These are phyloP conservation scores for Drosophila rhopaloa DNA, from an alignment of 1,140 invertebrate species.

Conservation along the genomic window DNA sequence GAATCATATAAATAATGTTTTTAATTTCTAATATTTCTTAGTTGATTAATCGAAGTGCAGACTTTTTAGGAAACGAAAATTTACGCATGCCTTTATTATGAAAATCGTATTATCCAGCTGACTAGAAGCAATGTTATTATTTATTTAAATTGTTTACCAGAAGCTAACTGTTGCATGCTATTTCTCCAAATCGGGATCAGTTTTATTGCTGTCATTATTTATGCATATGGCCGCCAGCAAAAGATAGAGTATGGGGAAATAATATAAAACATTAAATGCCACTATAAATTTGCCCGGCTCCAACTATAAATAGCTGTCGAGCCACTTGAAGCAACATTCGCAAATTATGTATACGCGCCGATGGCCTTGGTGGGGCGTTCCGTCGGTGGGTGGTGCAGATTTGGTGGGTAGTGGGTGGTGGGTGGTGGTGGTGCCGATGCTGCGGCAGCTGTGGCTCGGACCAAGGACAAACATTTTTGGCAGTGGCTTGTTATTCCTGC, in stretches of 20 bases:
- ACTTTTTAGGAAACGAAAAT: no score
- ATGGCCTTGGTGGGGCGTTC: constrained; percentile 10
- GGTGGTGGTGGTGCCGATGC: not conserved
- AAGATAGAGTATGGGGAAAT: constrained; percentile 11
- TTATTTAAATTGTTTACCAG: not conserved
- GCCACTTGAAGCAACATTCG: constrained; percentile 44
- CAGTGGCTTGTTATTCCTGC: constrained; percentile 51
- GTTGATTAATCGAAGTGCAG: no score
- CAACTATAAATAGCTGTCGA: constrained; percentile 39
- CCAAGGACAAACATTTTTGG: constrained; percentile 59
- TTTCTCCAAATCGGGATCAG: not conserved
- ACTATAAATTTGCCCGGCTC: constrained; percentile 26
- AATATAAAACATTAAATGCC: constrained; percentile 42
- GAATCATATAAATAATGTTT: no score
- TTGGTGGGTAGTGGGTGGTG: not conserved
- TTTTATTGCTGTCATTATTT: constrained; percentile 5
- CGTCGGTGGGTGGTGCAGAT: constrained; percentile 4
- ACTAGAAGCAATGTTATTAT: no score
- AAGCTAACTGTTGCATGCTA: not conserved
- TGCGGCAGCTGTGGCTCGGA: constrained; percentile 9
- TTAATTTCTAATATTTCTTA: no score
- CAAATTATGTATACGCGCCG: constrained; percentile 39
- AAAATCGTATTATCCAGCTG: no score
- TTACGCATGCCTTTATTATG: no score
- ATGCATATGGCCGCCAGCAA: constrained; percentile 17